Percentiles rank a stretch among this genome's conserved stretches.
These are phyloP conservation scores for Polylopha cassiicola DNA, from an alignment of 2,888 invertebrate genomes.

Conservation along the genomic window DNA sequence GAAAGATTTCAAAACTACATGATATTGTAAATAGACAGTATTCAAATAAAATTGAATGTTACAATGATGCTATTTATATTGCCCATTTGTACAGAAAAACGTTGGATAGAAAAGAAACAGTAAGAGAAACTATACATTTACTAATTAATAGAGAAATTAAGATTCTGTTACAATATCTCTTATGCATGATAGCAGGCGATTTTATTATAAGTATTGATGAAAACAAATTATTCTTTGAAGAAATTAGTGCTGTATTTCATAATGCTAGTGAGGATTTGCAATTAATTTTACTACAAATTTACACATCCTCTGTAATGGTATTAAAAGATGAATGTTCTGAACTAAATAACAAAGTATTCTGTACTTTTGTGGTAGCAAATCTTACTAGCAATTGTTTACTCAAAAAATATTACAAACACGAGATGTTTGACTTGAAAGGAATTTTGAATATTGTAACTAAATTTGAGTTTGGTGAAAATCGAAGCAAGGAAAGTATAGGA, in stretches of 20 bases:
- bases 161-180: slow-evolving; percentile 41
- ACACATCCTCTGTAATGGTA: slow-evolving; percentile 41
- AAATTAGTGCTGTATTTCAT: slow-evolving; percentile 28
- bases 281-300: slow-evolving; percentile 40
- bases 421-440: slow-evolving; percentile 40
- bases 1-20: slow-evolving; percentile 40
- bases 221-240: slow-evolving; percentile 35
- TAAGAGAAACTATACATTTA: slow-evolving; percentile 27
- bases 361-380: slow-evolving; percentile 42
- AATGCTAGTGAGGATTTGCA: slow-evolving; percentile 27
- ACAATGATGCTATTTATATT: slow-evolving; percentile 46
- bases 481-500: slow-evolving; percentile 44
- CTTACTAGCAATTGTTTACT: slow-evolving; percentile 34
- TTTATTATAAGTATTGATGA: slow-evolving; percentile 36
- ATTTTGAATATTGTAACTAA: slow-evolving; percentile 35
- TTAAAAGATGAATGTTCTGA: slow-evolving; percentile 38
- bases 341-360: slow-evolving; percentile 43
- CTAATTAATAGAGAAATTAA: slow-evolving; percentile 36
- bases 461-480: slow-evolving; percentile 30
- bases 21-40: slow-evolving; percentile 48
- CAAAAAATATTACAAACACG: slow-evolving; percentile 33
- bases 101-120: slow-evolving; percentile 19
- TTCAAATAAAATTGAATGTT: slow-evolving; percentile 45
- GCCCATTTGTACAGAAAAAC: slow-evolving; percentile 39
- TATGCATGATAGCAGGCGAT: slow-evolving; percentile 42